These are phyloP conservation scores for Tridacna gigas DNA, from an alignment of 2,888 invertebrate genomes.

Conservation along the genomic window DNA sequence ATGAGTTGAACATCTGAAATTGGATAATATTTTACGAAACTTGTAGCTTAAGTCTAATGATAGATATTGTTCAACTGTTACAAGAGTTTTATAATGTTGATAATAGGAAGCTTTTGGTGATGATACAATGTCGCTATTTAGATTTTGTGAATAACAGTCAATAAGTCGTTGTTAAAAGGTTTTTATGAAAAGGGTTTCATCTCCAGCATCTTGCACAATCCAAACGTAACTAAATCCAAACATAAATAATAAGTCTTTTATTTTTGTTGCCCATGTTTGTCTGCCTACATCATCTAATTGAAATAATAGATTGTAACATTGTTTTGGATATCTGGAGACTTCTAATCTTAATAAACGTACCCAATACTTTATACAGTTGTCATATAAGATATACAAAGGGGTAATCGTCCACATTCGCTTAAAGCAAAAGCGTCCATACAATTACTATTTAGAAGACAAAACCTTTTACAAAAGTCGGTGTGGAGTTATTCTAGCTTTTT, in stretches of 20 bases:
- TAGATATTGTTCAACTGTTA: constrained; percentile 27
- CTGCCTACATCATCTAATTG: constrained; percentile 20
- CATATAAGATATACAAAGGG: constrained; percentile 14
- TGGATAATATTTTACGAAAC: constrained; percentile 11
- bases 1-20: constrained; percentile 37
- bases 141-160: constrained; percentile 15
- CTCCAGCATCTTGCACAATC: constrained; percentile 29
- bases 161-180: constrained; percentile 20
- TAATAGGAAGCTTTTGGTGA: not conserved
- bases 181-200: constrained; percentile 12
- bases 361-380: constrained; percentile 34
- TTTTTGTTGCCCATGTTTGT: constrained; percentile 31
- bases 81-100: constrained; percentile 12
- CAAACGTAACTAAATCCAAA: constrained; percentile 32
- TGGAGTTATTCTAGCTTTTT: constrained; percentile 1
- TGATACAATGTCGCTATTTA: constrained; percentile 3
- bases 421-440: constrained; percentile 14
- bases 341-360: constrained; percentile 19
- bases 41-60: constrained; percentile 9
- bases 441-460: constrained; percentile 3
- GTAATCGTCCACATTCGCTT: constrained; percentile 7
- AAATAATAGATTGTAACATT: constrained; percentile 34
- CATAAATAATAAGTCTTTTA: constrained; percentile 21
- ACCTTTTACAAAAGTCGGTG: constrained; percentile 14
- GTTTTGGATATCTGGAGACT: constrained; percentile 28